Conservation (phyloP, 2,797 vertebrate genomes). For the Pogoniulus pusillus region DNA sequence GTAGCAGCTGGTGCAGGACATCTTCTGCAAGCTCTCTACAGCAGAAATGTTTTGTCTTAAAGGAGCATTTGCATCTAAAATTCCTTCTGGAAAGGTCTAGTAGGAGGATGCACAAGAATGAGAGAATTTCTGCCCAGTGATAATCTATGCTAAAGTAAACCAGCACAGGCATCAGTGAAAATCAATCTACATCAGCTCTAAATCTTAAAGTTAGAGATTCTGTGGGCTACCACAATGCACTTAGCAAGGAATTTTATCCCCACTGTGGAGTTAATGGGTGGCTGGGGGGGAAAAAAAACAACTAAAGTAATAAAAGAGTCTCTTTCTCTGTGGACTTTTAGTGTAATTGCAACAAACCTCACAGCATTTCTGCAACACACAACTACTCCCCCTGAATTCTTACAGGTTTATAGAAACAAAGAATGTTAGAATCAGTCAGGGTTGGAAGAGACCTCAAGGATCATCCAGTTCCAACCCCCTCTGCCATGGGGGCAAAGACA, state of each 20-base stretch:
- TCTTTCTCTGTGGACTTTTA: not conserved
- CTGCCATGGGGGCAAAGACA: not conserved
- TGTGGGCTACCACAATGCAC: not conserved
- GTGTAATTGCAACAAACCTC: not conserved
- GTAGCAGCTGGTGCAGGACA: not conserved
- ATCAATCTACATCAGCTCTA: not conserved
- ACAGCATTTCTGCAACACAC: not conserved
- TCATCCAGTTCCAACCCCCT: too few species aligned
- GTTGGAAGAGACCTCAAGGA: too few species aligned
- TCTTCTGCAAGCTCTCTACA: not conserved
- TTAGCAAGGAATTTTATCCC: not conserved
- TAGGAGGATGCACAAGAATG: not conserved
- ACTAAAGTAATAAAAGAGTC: not conserved
- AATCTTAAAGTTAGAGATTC: not conserved
- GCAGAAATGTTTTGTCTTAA: not conserved
- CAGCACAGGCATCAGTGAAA: not conserved
- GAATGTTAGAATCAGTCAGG: too few species aligned
- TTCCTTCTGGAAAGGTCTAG: not conserved
- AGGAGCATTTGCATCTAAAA: not conserved
- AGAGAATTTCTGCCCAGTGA: not conserved
- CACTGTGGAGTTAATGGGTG: not conserved
- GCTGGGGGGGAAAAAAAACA: not conserved
- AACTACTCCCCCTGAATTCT: not conserved
- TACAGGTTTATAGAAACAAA: not conserved
- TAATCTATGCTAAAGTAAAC: slow-evolving; percentile 23